Base-by-base conservation (phyloP, 2,797 vertebrate genomes). In the Bryconaethiops microstoma region DNA sequence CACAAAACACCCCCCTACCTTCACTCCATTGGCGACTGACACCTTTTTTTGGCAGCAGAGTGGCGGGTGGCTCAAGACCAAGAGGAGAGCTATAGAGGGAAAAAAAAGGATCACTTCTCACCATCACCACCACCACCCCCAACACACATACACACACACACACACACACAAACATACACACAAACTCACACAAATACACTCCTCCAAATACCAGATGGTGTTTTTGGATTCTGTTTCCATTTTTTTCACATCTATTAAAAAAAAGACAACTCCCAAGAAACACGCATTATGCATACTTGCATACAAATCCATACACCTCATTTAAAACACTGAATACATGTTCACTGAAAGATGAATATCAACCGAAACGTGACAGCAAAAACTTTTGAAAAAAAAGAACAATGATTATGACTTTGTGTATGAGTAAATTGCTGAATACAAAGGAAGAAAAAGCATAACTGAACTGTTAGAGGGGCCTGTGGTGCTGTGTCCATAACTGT, bases 41-140 rank as follows among this genome's bases (percentile, higher is more conserved):
- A 97, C 97, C 95, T 97, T 95, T 92, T 95, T 93, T 96, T 98
- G 97, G 96, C 96, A 97, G 95, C 94, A 92, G 93, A 91, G 94
- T 92, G 89, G 91, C 90, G 92, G 95, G 93, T 97, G 96, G 96
- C 95, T 95, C 92, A 88, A 92, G 95, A 95, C 96, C 96, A 96
- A 96, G 94, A 95, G 94, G 94, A 95, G 94, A 95, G 95, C 94
- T 94, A 94, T 90, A 92, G 92, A 95, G 93, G 94, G 93, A 94
- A 83, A 94, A 93, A 94, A 94, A 93, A 86, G 45, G 76, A 95
- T 95, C 94, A 94, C 93, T 95, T 95, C 95, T 96, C 94, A 94
- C 92, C 93, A 81, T 52, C 52, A 64, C 45, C 68, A 80, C 45
- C 68, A 80, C 45, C 70, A 78, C 95, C 95, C 94, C 94, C 92